Base-by-base conservation (phyloP, 2,113 vertebrate genomes). In the Chaetodon auriga region DNA sequence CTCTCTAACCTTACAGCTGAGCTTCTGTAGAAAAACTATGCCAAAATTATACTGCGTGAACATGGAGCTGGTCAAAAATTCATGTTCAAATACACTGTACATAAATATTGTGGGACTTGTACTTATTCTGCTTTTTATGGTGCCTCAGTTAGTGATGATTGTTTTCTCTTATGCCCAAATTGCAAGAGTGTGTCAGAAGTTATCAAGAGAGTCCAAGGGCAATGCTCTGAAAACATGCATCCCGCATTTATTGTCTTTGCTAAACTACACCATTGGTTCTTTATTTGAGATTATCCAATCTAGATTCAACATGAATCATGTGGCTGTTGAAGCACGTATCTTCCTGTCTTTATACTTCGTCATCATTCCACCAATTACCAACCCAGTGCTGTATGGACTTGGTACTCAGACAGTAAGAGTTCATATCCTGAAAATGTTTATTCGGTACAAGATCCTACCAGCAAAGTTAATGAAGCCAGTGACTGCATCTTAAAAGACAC, bases 191-290 rank as follows among this genome's bases (percentile, higher is more conserved):
- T 93, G 86, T 53, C 25, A 0, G 68, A 88, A 2, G 77, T 89
- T 58, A 74, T 87, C 71, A 6, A 82, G 46, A 1, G 76, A 90
- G 10, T 87, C 82, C 0, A 78, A 86, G 16, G 19, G 48, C 12
- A 95, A 93, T 19, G 94, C 94, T 23, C 65, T 95, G 0, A 94
- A 91, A 71, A 95, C 92, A 1, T 94, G 95, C 10, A 25, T 91
- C 43, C 96, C 95, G 4, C 95, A 95, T 76, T 66, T 94, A 18
- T 61, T 93, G 0, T 94, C 95, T 36, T 75, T 95, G 81, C 6
- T 78, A 11, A 95, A 69, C 80, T 94, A 75, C 80, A 86, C 61
- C 30, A 41, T 87, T 0, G 83, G 78, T 4, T 11, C 57, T 13
- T 0, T 90, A 0, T 90, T 89, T 82, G 89, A 93, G 77, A 3